A percentile compares a stretch with the other conserved stretches of the same genome.
These are phyloP conservation scores for Drosophila longiperda DNA, from an alignment of 2,888 invertebrate species.

Conservation along the genomic window DNA sequence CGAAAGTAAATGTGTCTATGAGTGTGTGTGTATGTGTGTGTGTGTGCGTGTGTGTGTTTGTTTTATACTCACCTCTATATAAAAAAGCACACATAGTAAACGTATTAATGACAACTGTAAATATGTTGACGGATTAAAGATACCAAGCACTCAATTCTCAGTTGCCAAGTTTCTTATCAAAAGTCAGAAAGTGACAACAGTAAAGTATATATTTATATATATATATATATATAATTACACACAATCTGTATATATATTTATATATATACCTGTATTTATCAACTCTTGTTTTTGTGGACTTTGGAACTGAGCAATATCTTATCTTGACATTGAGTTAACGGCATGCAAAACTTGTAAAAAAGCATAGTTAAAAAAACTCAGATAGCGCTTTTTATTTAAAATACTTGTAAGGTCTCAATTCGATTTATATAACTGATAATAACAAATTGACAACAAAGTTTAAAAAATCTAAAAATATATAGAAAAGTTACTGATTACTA, in stretches of 20 bases:
- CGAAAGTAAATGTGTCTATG: constrained; percentile 2
- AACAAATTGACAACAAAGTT: not conserved
- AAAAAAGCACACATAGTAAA: not conserved
- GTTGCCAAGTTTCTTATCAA: constrained; percentile 55
- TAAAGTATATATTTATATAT: constrained; percentile 4
- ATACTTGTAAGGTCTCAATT: not conserved
- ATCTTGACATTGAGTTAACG: constrained; percentile 34
- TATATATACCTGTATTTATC: not conserved
- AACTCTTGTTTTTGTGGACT: constrained; percentile 1
- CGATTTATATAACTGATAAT: not conserved
- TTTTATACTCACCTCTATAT: constrained; percentile 5
- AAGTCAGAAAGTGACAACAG: constrained; percentile 15
- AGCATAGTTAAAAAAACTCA: not conserved
- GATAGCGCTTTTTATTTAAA: constrained; percentile 2
- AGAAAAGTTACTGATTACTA: not conserved
- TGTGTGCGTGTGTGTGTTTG: not conserved
- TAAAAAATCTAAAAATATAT: not conserved
- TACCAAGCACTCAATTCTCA: constrained; percentile 1
- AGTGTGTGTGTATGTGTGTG: not conserved
- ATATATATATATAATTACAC: constrained; percentile 3
- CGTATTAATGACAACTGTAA: constrained; percentile 56
- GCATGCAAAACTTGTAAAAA: constrained; percentile 10
- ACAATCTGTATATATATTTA: not conserved
- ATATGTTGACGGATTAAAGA: constrained; percentile 11
- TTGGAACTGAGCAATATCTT: constrained; percentile 27